phyloP scores from a whole-genome alignment of 2,888 invertebrate species.

The Stramonita haemastoma region DNA sequence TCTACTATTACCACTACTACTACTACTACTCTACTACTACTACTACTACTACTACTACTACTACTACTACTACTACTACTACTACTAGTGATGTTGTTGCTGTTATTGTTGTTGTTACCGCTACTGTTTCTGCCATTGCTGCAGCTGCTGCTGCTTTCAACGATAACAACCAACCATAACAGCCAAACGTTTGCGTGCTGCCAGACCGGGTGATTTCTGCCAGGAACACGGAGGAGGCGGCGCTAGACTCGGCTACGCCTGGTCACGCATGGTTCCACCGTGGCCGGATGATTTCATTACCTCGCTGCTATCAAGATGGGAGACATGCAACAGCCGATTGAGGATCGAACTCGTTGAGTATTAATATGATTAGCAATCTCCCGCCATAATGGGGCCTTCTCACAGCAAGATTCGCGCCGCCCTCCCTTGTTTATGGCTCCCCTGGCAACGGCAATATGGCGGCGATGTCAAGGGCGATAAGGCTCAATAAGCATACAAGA shows the following conservation, averaged over 20 bases:
- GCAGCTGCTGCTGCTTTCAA: not conserved
- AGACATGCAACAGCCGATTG: not conserved
- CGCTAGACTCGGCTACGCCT: not conserved
- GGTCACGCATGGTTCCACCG: not conserved
- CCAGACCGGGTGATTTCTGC: not conserved
- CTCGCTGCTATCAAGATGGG: not conserved
- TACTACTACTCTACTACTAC: too few relatives aligned
- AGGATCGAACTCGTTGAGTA: not conserved
- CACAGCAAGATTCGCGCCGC: not conserved
- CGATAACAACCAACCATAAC: not conserved
- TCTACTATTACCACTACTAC: too few relatives aligned
- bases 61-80: too few relatives aligned
- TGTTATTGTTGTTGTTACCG: too few relatives aligned
- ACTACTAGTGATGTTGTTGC: too few relatives aligned
- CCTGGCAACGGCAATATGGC: slow-evolving; percentile 13
- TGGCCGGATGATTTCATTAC: not conserved
- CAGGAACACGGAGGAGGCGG: not conserved
- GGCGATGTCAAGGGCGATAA: slow-evolving; percentile 27
- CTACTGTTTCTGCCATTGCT: too few relatives aligned
- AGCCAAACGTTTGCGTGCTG: not conserved
- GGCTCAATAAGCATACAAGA: slow-evolving; percentile 15
- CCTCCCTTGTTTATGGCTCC: slow-evolving; percentile 18
- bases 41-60: too few relatives aligned
- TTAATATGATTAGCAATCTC: slow-evolving; percentile 3
- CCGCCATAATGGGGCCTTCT: not conserved